Conservation (phyloP, 2,113 vertebrate genomes). For the Ceyx melanurus region DNA sequence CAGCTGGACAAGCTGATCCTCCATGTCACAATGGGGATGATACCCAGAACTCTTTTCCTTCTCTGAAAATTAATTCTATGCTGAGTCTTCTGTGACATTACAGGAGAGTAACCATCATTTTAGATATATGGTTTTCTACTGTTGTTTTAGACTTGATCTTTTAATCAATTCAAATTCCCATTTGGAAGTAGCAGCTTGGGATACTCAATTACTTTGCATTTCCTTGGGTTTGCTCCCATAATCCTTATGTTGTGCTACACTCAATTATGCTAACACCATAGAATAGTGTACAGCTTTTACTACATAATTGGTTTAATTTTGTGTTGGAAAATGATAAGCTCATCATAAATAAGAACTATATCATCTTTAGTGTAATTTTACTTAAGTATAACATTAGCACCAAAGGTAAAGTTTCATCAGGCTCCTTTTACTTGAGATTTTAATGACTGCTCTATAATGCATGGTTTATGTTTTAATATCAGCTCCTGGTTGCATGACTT, state of each 20-base stretch:
- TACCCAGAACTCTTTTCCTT: neutral
- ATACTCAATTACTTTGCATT: conserved; percentile 8
- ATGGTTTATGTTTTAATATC: neutral
- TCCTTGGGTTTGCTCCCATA: neutral
- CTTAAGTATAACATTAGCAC: neutral
- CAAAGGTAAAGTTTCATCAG: neutral
- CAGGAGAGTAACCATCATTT: neutral
- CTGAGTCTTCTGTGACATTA: neutral
- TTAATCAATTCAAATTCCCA: neutral
- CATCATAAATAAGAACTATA: neutral
- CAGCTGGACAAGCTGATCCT: fast-evolving
- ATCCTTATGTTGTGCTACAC: neutral
- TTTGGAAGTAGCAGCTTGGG: neutral
- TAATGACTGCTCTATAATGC: neutral
- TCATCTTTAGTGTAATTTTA: neutral
- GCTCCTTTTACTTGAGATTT: neutral
- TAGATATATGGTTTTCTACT: neutral
- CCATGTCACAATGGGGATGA: neutral
- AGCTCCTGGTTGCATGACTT: neutral
- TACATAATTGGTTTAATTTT: neutral
- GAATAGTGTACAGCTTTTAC: neutral
- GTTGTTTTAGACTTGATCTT: neutral
- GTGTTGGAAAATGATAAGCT: neutral
- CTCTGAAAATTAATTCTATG: neutral
- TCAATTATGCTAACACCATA: neutral